These are phyloP conservation scores for Clivina fossor DNA, from an alignment of 2,888 invertebrate genomes.

Conservation along the genomic window DNA sequence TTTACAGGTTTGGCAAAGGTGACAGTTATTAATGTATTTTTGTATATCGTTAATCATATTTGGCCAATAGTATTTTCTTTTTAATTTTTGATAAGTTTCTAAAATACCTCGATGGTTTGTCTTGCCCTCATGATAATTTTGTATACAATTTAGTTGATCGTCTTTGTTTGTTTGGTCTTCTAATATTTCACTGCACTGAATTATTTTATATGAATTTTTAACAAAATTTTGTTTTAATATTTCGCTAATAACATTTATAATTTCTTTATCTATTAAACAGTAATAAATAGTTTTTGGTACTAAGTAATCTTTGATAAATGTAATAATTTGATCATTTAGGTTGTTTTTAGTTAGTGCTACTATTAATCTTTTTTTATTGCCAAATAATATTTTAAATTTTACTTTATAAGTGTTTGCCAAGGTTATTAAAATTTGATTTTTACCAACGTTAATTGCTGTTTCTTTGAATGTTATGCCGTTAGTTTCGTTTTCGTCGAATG, in stretches of 20 bases:
- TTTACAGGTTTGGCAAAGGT: too few species aligned
- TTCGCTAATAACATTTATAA: constrained; percentile 5
- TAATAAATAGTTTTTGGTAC: constrained; percentile 5
- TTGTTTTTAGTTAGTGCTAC: constrained; percentile 11
- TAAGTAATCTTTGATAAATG: constrained; percentile 14
- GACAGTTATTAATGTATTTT: too few species aligned
- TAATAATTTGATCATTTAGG: constrained; percentile 11
- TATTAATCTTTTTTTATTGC: constrained; percentile 12
- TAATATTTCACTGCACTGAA: constrained; percentile 14
- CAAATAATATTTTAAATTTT: constrained; percentile 5
- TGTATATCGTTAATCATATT: too few species aligned
- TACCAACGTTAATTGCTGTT: constrained; percentile 8
- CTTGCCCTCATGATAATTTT: too few species aligned
- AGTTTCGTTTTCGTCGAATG: constrained; percentile 15
- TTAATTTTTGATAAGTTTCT: too few species aligned
- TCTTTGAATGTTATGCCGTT: constrained; percentile 18
- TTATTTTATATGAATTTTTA: constrained; percentile 4
- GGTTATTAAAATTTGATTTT: constrained; percentile 19
- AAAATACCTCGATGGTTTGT: too few species aligned
- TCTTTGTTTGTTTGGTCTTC: constrained; percentile 5
- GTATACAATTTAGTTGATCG: constrained; percentile 5
- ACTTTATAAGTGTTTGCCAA: constrained; percentile 17
- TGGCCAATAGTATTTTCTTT: too few species aligned
- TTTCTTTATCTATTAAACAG: constrained; percentile 10
- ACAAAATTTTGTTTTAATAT: constrained; percentile 3